Conservation (phyloP, 35 echinoderm and acorn worm species). For the Holothuria glaberrima region DNA sequence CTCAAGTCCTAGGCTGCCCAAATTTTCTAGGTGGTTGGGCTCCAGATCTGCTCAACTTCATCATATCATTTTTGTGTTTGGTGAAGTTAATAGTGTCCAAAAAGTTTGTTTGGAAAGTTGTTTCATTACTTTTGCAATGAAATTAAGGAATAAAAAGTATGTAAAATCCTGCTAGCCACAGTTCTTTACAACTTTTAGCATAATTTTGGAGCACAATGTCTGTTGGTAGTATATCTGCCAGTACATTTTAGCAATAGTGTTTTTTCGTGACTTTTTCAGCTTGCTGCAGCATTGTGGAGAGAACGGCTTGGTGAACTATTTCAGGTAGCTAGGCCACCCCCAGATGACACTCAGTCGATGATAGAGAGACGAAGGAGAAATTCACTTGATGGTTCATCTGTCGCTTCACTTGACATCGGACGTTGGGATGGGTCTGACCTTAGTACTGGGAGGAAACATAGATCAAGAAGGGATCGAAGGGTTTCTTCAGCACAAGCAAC, state of each 20-base stretch:
- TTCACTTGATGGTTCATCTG: constrained; percentile 60
- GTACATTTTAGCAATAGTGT: neutral
- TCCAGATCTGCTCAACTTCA: too few species aligned
- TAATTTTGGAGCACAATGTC: too few species aligned
- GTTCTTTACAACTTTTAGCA: too few species aligned
- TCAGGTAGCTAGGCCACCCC: neutral
- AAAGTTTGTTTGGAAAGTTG: too few species aligned
- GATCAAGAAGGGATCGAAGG: constrained; percentile 55
- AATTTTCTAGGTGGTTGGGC: too few species aligned
- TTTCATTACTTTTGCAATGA: too few species aligned
- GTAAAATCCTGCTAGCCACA: too few species aligned
- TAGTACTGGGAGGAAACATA: constrained; percentile 29
- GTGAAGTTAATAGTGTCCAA: too few species aligned
- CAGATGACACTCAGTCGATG: constrained; percentile 70
- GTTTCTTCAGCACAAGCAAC: constrained; percentile 82
- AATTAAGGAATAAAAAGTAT: too few species aligned
- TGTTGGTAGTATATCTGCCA: too few species aligned
- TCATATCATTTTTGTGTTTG: too few species aligned
- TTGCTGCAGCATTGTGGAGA: constrained; percentile 80
- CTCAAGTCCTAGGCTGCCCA: too few species aligned
- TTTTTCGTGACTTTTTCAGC: constrained; percentile 49
- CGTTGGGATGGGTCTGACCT: constrained; percentile 45
- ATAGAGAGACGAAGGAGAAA: constrained; percentile 42
- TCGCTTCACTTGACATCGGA: constrained; percentile 58
- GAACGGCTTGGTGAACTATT: constrained; percentile 73